phyloP scores from a whole-genome alignment of 2,888 invertebrate genomes.

The Leptogaster cylindrica region DNA sequence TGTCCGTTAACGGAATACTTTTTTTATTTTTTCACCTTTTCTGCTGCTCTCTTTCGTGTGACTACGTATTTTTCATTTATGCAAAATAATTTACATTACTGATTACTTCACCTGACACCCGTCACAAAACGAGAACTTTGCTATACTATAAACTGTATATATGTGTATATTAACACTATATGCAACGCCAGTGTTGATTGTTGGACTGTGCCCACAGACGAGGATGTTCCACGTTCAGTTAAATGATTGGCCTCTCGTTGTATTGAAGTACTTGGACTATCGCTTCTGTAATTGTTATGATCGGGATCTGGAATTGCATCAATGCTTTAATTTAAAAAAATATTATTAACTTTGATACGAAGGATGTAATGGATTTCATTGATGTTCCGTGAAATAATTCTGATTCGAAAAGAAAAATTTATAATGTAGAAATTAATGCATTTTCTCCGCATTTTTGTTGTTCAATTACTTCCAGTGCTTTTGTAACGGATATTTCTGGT shows the following conservation, averaged over 20 bases:
- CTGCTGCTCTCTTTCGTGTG: no score
- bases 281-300: conserved; percentile 57
- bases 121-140: conserved; percentile 8
- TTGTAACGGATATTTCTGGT: no score
- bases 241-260: conserved; percentile 47
- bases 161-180: conserved; percentile 25
- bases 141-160: conserved; percentile 27
- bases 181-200: conserved; percentile 3
- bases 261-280: conserved; percentile 49
- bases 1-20: no score
- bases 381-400: no score
- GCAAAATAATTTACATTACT: no score
- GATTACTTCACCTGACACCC: not conserved
- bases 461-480: not conserved
- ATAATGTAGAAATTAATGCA: not conserved
- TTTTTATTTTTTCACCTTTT: no score
- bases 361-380: no score
- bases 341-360: not conserved
- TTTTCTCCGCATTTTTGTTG: not conserved
- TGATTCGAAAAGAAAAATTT: no score
- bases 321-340: no score
- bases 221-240: conserved; percentile 38
- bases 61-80: no score
- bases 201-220: conserved; percentile 15
- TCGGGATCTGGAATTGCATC: no score